A percentile compares a stretch with the other conserved stretches of the same genome.
Evolutionary conservation across 2,797 vertebrate genomes (phyloP).

Genomic region (Pseudochromis fuscus): DNA sequence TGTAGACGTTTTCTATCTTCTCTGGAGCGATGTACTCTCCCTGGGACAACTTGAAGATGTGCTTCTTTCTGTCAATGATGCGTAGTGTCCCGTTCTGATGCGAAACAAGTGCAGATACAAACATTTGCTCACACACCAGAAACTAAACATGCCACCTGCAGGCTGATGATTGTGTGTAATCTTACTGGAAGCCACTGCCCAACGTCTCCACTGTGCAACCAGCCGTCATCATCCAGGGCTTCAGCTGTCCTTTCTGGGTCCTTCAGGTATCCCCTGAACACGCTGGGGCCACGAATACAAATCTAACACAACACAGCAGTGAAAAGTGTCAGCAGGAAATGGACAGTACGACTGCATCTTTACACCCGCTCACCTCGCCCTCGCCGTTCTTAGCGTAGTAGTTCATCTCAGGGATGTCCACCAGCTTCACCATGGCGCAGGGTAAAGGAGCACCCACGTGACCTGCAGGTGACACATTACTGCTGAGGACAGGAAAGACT

Average conservation of each 20-base stretch:
- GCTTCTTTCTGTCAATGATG: constrained; percentile 88
- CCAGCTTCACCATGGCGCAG: constrained; percentile 84
- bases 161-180: background rate
- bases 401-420: constrained; percentile 87
- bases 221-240: constrained; percentile 83
- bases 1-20: constrained; percentile 88
- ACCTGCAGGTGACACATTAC: constrained; percentile 69
- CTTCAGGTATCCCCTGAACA: constrained; percentile 85
- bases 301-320: constrained; percentile 70
- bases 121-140: background rate
- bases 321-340: background rate
- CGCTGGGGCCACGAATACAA: constrained; percentile 84
- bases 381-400: constrained; percentile 83
- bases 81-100: constrained; percentile 85
- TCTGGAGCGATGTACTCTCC: constrained; percentile 88
- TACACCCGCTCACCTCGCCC: constrained; percentile 81
- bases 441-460: constrained; percentile 87
- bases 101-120: constrained; percentile 5
- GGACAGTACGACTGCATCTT: background rate
- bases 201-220: constrained; percentile 87
- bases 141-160: background rate
- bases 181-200: constrained; percentile 87
- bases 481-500: constrained; percentile 20
- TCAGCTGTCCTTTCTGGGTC: constrained; percentile 82
- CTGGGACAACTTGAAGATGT: constrained; percentile 88